phyloP scores from a whole-genome alignment of 2,797 vertebrate species.

The Syngnathus rostellatus region DNA sequence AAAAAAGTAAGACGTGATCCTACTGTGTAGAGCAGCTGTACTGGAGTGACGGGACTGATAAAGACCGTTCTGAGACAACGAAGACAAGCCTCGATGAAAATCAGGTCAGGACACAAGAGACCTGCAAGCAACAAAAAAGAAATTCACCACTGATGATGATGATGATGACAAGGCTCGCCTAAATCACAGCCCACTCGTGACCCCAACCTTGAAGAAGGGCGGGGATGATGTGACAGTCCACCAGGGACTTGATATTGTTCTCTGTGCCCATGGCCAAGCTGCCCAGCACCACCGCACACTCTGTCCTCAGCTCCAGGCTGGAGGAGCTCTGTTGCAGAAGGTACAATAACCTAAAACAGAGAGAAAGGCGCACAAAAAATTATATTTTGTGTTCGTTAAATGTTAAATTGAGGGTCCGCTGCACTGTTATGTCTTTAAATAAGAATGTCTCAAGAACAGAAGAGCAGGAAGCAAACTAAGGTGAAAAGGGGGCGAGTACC shows the following conservation, averaged over 20 bases:
- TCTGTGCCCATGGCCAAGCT: constrained; percentile 98
- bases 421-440: neutral
- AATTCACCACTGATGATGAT: neutral
- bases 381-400: too few species aligned
- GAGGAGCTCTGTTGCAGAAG: constrained; percentile 94
- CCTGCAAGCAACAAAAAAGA: constrained; percentile 57
- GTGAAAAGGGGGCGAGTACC: constrained; percentile 62
- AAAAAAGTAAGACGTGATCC: constrained; percentile 33
- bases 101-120: constrained; percentile 83
- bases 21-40: constrained; percentile 95
- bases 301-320: constrained; percentile 84
- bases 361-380: too few species aligned
- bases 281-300: constrained; percentile 94
- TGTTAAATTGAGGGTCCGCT: neutral
- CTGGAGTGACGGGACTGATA: constrained; percentile 94
- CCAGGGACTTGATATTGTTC: constrained; percentile 98
- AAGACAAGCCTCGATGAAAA: constrained; percentile 94
- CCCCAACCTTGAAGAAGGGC: constrained; percentile 89
- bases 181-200: neutral
- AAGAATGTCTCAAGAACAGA: neutral
- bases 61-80: constrained; percentile 95
- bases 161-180: neutral
- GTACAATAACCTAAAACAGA: constrained; percentile 79
- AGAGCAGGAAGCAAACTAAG: neutral
- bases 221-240: constrained; percentile 99